Base-by-base conservation (phyloP, 2,113 vertebrate species). In the Syrrhaptes paradoxus region DNA sequence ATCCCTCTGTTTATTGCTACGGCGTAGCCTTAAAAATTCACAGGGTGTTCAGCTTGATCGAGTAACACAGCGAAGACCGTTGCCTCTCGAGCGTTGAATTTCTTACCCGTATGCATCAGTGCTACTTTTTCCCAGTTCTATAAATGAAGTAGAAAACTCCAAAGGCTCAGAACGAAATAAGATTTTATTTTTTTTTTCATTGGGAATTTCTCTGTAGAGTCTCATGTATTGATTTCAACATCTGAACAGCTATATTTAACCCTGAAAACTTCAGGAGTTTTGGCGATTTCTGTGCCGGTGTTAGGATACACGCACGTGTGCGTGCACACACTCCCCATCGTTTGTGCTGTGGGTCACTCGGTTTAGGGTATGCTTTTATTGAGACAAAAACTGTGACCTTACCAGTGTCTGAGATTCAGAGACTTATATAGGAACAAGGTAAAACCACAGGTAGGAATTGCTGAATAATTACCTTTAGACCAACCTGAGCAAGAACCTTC, bases 381-480 rank as follows among this genome's bases (percentile, higher is more conserved):
- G 91, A 89, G 91, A 74, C 95, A 95, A 84, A 96, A 95, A 87
- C 51, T 95, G 72, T 97, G 97, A 97, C 98, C 98, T 97, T 96
- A 98, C 96, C 70, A 95, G 57, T 95, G 88, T 97, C 66, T 96
- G 92, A 96, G 96, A 97, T 97, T 96, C 97, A 96, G 83, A 93
- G 94, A 87, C 93, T 96, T 58, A 32, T 88, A 87, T 19, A 91
- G 96, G 93, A 96, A 97, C 97, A 96, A 98, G 98, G 98, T 98
- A 98, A 96, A 98, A 98, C 96, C 97, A 98, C 97, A 98, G 98
- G 98, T 98, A 98, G 98, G 98, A 98, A 97, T 97, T 96, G 97
- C 98, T 98, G 98, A 98, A 98, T 98, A 98, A 98, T 98, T 98
- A 98, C 98, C 98, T 98, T 97, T 98, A 98, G 98, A 97, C 97